Evolutionary conservation across 2,113 vertebrate species (phyloP), one percentile per base, ranked within the genome.

Genomic region (Raja brachyura): DNA sequence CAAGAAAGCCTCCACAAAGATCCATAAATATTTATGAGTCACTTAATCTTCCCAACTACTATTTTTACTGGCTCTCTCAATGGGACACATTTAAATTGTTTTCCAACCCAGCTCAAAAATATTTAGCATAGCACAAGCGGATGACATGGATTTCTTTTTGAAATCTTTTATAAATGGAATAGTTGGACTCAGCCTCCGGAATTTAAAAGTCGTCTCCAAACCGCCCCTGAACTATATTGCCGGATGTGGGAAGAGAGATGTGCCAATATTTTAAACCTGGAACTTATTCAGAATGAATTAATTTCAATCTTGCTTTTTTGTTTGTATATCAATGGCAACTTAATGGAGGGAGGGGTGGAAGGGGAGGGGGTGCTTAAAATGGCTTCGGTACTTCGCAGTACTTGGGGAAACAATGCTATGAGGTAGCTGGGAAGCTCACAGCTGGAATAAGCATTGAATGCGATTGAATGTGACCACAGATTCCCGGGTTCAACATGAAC

Each of bases 1-100:
- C 25, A 86, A 86, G 81, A 86, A 86, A 28, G 3, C 81, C 59
- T 10, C 28, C 10, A 25, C 4, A 10, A 5, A 56, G 54, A 13
- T 85, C 20, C 81, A 61, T 86, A 86, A 86, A 86, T 85, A 85
- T 85, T 85, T 85, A 61, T 86, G 56, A 59, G 81, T n/a, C 39
- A 81, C n/a, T 14, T n/a, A 28, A 61, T 22, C 2, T 85, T 22
- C 7, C 28, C 56, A 59, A 54, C 8, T 83, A 54, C 8, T 83
- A 56, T n/a, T 16, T 4, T 61, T 10, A 86, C 59, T 86, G 25
- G 25, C 25, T 54, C 20, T 86, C 56, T 86, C 10, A 86, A 14
- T 25, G 61, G 61, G 22, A 11, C 0, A 54, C 59, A 59, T n/a
- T 5, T 59, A 11, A 54, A 86, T n/a, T 28, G 22, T 86, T 86